Percentiles rank a stretch among this genome's conserved stretches.
These are phyloP conservation scores for Leistus spinibarbis DNA, from an alignment of 2,888 invertebrate genomes.

Conservation along the genomic window DNA sequence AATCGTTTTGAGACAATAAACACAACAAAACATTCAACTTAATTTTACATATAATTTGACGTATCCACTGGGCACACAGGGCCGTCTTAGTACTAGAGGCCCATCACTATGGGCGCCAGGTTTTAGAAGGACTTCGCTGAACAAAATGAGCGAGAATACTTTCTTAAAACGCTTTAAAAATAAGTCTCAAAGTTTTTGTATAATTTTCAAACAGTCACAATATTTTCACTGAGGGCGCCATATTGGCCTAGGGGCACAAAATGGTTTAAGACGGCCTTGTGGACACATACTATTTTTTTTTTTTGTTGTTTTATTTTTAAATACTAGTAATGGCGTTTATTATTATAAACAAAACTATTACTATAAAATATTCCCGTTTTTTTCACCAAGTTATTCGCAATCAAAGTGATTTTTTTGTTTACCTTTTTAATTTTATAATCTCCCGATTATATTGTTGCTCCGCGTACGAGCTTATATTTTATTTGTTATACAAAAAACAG, in stretches of 20 bases:
- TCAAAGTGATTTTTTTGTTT: neutral
- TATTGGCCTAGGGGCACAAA: too few relatives aligned
- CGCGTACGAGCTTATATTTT: neutral
- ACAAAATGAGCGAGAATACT: too few relatives aligned
- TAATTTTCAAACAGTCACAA: too few relatives aligned
- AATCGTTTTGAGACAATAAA: conserved; percentile 39
- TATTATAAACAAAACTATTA: conserved; percentile 34
- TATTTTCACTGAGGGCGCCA: too few relatives aligned
- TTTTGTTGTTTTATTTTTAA: conserved; percentile 15
- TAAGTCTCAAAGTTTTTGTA: too few relatives aligned
- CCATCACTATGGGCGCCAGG: too few relatives aligned
- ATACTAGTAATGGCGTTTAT: conserved; percentile 35
- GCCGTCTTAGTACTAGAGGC: too few relatives aligned
- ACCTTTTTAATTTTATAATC: conserved; percentile 15
- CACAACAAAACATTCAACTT: conserved; percentile 15
- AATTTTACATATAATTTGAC: conserved; percentile 3
- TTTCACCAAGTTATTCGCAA: neutral
- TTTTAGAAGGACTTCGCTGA: too few relatives aligned
- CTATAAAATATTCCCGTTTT: conserved; percentile 28
- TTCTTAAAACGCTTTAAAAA: too few relatives aligned
- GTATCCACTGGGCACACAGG: conserved; percentile 6
- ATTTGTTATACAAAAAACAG: conserved; percentile 2
- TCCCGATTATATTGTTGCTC: conserved; percentile 10
- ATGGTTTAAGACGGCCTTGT: too few relatives aligned
- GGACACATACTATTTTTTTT: neutral